Evolutionary conservation across 2,888 invertebrate species (phyloP), one percentile per base, ranked within the genome.

Genomic region (Dicycla oo): DNA sequence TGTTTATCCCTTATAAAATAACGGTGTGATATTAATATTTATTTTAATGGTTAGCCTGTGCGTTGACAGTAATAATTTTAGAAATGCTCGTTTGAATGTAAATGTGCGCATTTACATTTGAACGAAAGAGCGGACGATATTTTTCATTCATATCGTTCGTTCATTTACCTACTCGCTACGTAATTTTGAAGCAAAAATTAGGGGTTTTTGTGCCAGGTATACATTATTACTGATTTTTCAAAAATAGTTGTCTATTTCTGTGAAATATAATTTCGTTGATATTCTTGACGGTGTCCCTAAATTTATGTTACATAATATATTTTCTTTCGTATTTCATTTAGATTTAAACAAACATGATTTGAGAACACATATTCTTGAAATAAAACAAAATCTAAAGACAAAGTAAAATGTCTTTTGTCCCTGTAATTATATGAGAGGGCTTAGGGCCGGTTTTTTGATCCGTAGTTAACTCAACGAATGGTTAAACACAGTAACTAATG

Each of bases 41-140:
- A 54, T 76, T 80, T 49, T 40, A 56, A 73, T 62, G 63, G 51
- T 63, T 58, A 63, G 80, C 13, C 67, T 38, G 54, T 61, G 66
- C 70, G 73, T 74, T 77, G 76, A 81, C 82, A 82, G 83, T 79
- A 82, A 88, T 88, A 88, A 88, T 86, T 86, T 82, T 60, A 57
- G 73, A 73, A 75, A 83, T 88, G 78, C 84, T 85, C 88, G 87
- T 89, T 89, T 88, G 87, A 87, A 91, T 92, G 81, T 85, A 86
- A 90, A 93, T 91, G 89, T 83, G 77, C 72, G 60, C 75, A 92
- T 93, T 93, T 92, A 88, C 93, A 93, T 93, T 87, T 90, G 93
- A 93, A 93, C 93, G 88, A 90, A 90, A 90, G 84, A 85, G 49
- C 75, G 80, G 86, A 81, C 78, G 75, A 70, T 79, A 79, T 85